Evolutionary conservation across 2,888 invertebrate species (phyloP).

Genomic region (Sminthurinus aureus): DNA sequence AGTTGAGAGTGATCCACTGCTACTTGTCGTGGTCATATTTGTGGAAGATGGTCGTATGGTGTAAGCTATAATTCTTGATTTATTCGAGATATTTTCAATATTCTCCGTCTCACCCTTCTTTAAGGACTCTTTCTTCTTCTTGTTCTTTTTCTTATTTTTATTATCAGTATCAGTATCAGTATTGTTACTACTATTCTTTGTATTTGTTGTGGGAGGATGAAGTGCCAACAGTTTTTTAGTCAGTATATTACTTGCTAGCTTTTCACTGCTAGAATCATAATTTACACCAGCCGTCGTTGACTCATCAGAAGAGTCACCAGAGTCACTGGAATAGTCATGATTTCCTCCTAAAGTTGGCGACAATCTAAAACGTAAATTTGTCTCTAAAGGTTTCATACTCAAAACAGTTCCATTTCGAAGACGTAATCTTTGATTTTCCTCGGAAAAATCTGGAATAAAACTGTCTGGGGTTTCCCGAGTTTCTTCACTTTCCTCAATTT

Average conservation of each 20-base stretch:
- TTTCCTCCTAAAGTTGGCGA: not conserved
- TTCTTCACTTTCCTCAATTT: not conserved
- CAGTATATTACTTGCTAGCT: not conserved
- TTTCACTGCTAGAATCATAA: not conserved
- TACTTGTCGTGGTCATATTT: not conserved
- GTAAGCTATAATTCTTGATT: conserved; percentile 42
- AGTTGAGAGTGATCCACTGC: not conserved
- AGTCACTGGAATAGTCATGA: not conserved
- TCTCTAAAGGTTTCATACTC: conserved; percentile 24
- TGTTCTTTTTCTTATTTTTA: no score
- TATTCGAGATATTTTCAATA: conserved; percentile 32
- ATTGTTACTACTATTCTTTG: no score
- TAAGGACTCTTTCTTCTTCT: not conserved
- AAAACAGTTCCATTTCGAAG: conserved; percentile 42
- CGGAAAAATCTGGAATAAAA: conserved; percentile 19
- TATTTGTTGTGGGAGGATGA: not conserved
- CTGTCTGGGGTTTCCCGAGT: not conserved
- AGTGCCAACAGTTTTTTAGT: conserved; percentile 31
- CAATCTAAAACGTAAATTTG: not conserved
- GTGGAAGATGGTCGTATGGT: conserved; percentile 24
- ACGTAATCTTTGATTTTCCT: conserved; percentile 26
- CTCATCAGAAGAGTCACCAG: conserved; percentile 1
- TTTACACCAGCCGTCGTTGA: not conserved
- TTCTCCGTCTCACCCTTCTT: conserved; percentile 23
- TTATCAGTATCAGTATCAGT: no score